Conservation (phyloP, 2,888 invertebrate genomes). For the Drosophila cognata region DNA sequence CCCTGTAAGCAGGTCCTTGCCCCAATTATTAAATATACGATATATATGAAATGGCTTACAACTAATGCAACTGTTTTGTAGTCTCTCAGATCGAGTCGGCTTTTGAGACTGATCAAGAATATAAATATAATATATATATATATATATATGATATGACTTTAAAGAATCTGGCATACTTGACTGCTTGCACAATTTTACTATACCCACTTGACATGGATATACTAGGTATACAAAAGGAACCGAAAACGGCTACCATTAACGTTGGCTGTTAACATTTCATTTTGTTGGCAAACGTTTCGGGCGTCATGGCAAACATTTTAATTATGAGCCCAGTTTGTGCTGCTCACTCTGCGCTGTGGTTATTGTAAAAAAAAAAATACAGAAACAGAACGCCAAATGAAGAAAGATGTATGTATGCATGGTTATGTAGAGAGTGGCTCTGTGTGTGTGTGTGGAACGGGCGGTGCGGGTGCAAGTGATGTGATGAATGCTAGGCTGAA, state of each 20-base stretch:
- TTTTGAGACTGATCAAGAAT: not conserved
- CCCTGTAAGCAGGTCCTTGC: not conserved
- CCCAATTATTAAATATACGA: not conserved
- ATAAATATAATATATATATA: not conserved
- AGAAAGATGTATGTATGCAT: conserved; percentile 45
- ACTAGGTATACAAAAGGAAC: conserved; percentile 9
- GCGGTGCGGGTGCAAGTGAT: conserved; percentile 16
- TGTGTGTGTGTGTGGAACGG: not conserved
- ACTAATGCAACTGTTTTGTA: not conserved
- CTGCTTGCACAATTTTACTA: not conserved
- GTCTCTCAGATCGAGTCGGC: not conserved
- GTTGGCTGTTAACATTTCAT: conserved; percentile 64
- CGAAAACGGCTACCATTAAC: conserved; percentile 59
- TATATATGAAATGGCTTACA: not conserved
- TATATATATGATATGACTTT: not conserved
- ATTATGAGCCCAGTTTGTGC: conserved; percentile 66
- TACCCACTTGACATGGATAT: not conserved
- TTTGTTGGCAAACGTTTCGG: conserved; percentile 59
- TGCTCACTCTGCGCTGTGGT: conserved; percentile 37
- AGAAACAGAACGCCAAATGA: conserved; percentile 51
- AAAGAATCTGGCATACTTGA: not conserved
- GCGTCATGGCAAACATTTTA: conserved; percentile 68
- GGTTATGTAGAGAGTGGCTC: not conserved
- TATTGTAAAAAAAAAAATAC: conserved; percentile 34
- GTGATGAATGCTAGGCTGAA: conserved; percentile 23